phyloP scores from a whole-genome alignment of 2,888 invertebrate genomes.

The Dolichomitus sp. region DNA sequence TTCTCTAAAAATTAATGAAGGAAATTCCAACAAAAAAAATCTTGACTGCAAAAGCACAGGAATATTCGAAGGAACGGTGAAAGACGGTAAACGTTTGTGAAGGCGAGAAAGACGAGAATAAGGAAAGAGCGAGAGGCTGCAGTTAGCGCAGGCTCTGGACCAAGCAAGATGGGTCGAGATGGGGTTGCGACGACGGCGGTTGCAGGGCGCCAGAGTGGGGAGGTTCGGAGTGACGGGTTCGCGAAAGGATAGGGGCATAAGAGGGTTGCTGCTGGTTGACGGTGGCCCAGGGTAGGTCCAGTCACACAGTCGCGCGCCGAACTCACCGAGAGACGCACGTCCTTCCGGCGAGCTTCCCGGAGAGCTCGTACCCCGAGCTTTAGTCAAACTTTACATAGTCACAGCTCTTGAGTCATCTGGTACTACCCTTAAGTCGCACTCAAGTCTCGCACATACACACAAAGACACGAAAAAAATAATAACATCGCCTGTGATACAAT shows the following conservation, averaged over 20 bases:
- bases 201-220: conserved; percentile 53
- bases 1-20: background rate
- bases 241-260: conserved; percentile 81
- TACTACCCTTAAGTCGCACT: background rate
- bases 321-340: conserved; percentile 82
- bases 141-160: conserved; percentile 50
- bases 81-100: conserved; percentile 6
- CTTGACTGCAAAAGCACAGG: conserved; percentile 14
- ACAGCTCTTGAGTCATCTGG: background rate
- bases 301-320: conserved; percentile 85
- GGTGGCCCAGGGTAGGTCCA: conserved; percentile 83
- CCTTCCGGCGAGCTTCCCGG: conserved; percentile 59
- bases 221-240: conserved; percentile 59
- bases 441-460: background rate
- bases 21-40: background rate
- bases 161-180: conserved; percentile 63
- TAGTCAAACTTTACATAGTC: conserved; percentile 23
- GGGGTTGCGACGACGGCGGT: conserved; percentile 66
- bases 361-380: conserved; percentile 47
- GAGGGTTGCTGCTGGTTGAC: conserved; percentile 81
- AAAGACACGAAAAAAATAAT: background rate
- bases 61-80: background rate
- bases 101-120: conserved; percentile 10
- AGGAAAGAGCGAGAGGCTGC: conserved; percentile 19
- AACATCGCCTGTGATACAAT: conserved; percentile 54